Evolutionary conservation across 64 coral and sea anemone genomes (phyloP), one percentile per base, ranked within the genome.

Genomic region (Stichodactyla mertensii): DNA sequence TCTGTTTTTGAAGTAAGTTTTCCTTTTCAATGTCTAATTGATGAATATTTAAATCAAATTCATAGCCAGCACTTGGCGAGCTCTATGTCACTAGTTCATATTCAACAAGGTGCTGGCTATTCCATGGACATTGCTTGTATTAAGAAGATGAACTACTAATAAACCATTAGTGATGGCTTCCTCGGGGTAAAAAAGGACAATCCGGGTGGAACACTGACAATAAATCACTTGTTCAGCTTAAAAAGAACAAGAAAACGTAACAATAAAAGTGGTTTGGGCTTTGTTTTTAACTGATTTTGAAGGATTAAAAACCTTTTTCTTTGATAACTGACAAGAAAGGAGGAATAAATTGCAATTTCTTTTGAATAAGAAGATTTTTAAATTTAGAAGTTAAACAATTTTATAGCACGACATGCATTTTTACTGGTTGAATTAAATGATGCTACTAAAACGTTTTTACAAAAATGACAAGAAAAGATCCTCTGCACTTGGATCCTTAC

Each of bases 41-140:
- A 52, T 81, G 78, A 81, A 81, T 81, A 81, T 81, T 81, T 81
- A 81, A 81, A 81, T 81, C 36, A 51, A 81, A 81, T 81, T 81
- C 78, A 81, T 81, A 18, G 78, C 78, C 78, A 81, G 78, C 78
- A 81, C 53, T 81, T 81, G 36, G 19, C 78, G 53, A 55, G 52
- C 20, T 74, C 10, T 74, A 22, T 74, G 24, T 12, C 23, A 9
- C 69, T 74, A 74, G 69, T 74, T 74, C 69, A 74, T 74, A 74
- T 74, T 74, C 27, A 74, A 74, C 27, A 31, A 10, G 69, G 69
- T 74, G 69, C 69, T 74, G 69, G 69, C 12, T 74, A 10, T 27
- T 26, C 27, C 69, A 31, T 74, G 69, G 69, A 10, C 69, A 74
- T 74, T n/a, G 69, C 69, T 31, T 74, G 69, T 27, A 31, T 74